Evolutionary conservation across 2,888 invertebrate species (phyloP).

Genomic region (Gastracanthus pulcherrimus): DNA sequence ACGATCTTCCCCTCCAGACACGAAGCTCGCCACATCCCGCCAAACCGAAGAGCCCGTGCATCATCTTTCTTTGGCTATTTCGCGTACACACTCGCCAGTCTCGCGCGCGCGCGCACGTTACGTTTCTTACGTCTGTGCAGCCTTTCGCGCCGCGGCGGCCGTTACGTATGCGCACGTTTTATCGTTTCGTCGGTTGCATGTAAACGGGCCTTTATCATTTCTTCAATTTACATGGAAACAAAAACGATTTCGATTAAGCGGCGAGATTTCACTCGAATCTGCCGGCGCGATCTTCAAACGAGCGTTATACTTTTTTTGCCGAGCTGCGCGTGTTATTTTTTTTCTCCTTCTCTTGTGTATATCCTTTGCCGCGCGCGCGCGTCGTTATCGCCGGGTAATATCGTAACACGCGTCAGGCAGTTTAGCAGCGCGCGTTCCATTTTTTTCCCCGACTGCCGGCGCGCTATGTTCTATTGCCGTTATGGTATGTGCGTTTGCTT

Average conservation of each 20-base stretch:
- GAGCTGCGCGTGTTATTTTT: background rate
- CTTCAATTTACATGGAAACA: slow-evolving; percentile 33
- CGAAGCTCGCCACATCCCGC: too few relatives aligned
- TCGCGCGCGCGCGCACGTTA: background rate
- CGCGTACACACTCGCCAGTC: too few relatives aligned
- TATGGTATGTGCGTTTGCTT: too few relatives aligned
- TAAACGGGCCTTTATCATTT: slow-evolving; percentile 1
- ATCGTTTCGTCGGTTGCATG: slow-evolving; percentile 5
- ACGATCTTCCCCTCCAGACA: background rate
- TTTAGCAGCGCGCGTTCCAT: slow-evolving; percentile 16
- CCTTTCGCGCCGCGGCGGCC: background rate
- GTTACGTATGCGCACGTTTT: slow-evolving; percentile 12
- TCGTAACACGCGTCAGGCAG: slow-evolving; percentile 8
- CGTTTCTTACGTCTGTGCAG: background rate
- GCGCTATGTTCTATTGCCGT: too few relatives aligned
- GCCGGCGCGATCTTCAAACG: slow-evolving; percentile 8
- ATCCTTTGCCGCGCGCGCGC: background rate
- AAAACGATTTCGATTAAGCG: slow-evolving; percentile 32
- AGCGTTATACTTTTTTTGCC: slow-evolving; percentile 41
- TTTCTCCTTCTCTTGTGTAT: background rate
- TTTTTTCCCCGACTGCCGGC: background rate
- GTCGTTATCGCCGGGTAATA: slow-evolving; percentile 34
- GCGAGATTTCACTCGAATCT: slow-evolving; percentile 18
- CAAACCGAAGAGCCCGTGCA: background rate
- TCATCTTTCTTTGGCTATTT: background rate